A percentile compares a stretch with the other conserved stretches of the same genome.
phyloP scores from a whole-genome alignment of 2,888 invertebrate genomes.

The Strigamia crassipes region DNA sequence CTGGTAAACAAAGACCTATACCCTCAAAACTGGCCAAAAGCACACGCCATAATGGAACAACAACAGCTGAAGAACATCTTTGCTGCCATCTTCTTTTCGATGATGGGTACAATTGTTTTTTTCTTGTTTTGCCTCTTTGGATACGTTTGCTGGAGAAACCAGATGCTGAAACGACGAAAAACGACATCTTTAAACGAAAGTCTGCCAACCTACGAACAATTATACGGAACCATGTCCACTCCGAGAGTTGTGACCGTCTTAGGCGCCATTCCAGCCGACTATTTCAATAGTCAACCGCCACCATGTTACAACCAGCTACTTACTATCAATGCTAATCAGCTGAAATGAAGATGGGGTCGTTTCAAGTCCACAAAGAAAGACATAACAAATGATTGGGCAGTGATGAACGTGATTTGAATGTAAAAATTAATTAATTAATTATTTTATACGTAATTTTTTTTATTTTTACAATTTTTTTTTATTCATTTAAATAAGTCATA shows the following conservation, averaged over 20 bases:
- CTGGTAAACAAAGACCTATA: neutral
- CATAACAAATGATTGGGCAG: neutral
- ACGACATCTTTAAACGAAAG: neutral
- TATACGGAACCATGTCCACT: neutral
- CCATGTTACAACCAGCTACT: neutral
- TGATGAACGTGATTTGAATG: neutral
- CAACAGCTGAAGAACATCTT: neutral
- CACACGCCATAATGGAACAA: neutral
- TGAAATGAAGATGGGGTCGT: neutral
- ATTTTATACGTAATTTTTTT: no score
- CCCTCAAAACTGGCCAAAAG: neutral
- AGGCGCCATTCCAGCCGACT: neutral
- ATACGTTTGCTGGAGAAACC: slow-evolving; percentile 13
- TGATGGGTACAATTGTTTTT: neutral
- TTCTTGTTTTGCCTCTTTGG: neutral
- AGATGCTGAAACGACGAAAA: neutral
- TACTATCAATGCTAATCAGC: neutral
- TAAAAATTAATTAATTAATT: no score
- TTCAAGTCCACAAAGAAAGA: neutral
- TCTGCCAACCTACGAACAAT: slow-evolving; percentile 7
- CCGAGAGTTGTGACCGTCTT: neutral
- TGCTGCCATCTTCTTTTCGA: slow-evolving; percentile 5
- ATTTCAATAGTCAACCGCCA: neutral
- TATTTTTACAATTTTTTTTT: no score
- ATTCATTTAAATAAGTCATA: no score